Percentiles rank a stretch among this genome's conserved stretches.
Evolutionary conservation across 2,888 invertebrate genomes (phyloP).

Genomic region (Diabrotica balteata): DNA sequence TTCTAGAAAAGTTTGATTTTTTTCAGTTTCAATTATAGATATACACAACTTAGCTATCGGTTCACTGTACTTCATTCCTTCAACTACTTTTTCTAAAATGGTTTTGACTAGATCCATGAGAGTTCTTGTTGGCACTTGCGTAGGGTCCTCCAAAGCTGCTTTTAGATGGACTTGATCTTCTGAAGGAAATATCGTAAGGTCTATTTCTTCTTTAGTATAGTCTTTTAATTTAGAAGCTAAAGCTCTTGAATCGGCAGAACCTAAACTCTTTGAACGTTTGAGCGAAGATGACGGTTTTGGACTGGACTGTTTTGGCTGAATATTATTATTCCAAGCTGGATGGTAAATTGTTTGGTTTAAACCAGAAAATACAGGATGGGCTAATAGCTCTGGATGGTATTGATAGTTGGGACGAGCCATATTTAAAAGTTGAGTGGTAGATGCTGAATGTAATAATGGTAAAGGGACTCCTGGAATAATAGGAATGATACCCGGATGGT

Average conservation of each 20-base stretch:
- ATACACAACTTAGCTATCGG: constrained; percentile 87
- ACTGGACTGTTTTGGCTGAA: constrained; percentile 52
- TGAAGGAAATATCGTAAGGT: constrained; percentile 76
- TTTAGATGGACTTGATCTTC: constrained; percentile 78
- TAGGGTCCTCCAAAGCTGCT: constrained; percentile 82
- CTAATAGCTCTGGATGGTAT: constrained; percentile 52
- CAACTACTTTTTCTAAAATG: constrained; percentile 81
- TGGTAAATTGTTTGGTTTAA: constrained; percentile 47
- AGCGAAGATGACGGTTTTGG: constrained; percentile 51
- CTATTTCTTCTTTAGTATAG: constrained; percentile 73
- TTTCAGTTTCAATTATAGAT: constrained; percentile 86
- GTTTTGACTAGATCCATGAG: constrained; percentile 87
- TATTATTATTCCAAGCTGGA: constrained; percentile 40
- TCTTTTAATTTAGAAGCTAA: constrained; percentile 73
- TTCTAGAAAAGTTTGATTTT: constrained; percentile 87
- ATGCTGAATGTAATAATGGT: constrained; percentile 66
- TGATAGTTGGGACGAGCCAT: constrained; percentile 69
- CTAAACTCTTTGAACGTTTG: constrained; percentile 84
- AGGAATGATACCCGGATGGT: constrained; percentile 51
- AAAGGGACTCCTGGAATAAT: constrained; percentile 49
- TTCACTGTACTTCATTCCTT: constrained; percentile 78
- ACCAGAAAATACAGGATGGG: constrained; percentile 62
- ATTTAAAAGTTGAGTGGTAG: constrained; percentile 70
- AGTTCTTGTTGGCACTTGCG: constrained; percentile 74
- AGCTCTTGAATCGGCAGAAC: constrained; percentile 76